A percentile compares a stretch with the other conserved stretches of the same genome.
Conservation (phyloP, 2,888 invertebrate species). For the Eledone cirrhosa region DNA sequence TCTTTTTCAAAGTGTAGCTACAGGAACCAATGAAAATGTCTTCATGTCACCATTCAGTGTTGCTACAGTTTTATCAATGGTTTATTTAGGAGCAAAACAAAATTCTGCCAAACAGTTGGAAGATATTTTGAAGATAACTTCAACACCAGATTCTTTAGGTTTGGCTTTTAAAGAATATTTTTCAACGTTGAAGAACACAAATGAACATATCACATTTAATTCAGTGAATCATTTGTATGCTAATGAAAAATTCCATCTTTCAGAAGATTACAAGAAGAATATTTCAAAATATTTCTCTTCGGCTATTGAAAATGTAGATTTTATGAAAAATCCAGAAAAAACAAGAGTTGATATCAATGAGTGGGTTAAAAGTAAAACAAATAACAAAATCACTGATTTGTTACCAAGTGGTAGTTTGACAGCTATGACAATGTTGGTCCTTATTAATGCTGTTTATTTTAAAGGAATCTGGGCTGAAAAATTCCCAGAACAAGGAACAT, state of each 20-base stretch:
- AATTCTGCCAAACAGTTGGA: conserved; percentile 59
- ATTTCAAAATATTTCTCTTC: conserved; percentile 41
- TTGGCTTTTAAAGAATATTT: conserved; percentile 39
- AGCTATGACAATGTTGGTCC: conserved; percentile 60
- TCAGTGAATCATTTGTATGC: conserved; percentile 57
- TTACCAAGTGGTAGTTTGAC: conserved; percentile 70
- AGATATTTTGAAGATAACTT: conserved; percentile 46
- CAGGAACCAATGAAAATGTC: conserved; percentile 40
- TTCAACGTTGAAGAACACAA: conserved; percentile 36
- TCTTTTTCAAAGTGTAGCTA: not conserved
- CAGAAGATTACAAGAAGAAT: conserved; percentile 45
- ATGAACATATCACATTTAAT: conserved; percentile 44
- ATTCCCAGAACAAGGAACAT: conserved; percentile 24
- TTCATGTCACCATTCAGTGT: conserved; percentile 67
- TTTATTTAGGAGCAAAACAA: conserved; percentile 63
- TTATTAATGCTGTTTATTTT: conserved; percentile 69
- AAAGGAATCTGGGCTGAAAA: conserved; percentile 67
- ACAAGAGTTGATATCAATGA: conserved; percentile 74
- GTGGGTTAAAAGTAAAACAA: conserved; percentile 85
- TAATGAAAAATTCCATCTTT: conserved; percentile 40
- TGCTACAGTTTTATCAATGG: conserved; percentile 66
- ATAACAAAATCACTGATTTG: conserved; percentile 82
- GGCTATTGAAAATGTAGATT: conserved; percentile 59
- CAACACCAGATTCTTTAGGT: conserved; percentile 36
- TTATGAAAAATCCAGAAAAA: conserved; percentile 57